Evolutionary conservation across 2,888 invertebrate genomes (phyloP).

Genomic region (Cephus sareptanus): DNA sequence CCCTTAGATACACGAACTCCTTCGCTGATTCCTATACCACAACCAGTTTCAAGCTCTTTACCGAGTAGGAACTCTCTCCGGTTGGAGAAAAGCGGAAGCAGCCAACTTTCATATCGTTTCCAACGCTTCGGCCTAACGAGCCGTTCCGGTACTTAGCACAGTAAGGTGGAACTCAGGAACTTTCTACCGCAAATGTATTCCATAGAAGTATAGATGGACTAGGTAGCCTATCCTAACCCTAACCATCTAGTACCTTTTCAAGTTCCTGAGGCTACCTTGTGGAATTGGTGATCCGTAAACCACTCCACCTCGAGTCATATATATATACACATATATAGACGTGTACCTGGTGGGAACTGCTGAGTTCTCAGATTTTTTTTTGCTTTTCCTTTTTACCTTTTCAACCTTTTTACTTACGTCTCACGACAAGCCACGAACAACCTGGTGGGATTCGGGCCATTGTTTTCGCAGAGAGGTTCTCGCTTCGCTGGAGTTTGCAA

Average conservation of each 20-base stretch:
- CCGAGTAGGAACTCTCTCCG: background rate
- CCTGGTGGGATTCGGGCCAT: background rate
- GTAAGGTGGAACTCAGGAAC: background rate
- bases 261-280: background rate
- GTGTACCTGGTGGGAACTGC: background rate
- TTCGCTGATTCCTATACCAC: background rate
- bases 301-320: background rate
- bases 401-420: background rate
- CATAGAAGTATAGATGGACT: background rate
- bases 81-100: background rate
- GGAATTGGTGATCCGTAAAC: background rate
- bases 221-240: background rate
- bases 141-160: slow-evolving; percentile 36
- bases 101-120: slow-evolving; percentile 16
- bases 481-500: background rate
- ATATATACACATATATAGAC: background rate
- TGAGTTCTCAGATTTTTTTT: background rate
- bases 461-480: background rate
- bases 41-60: background rate
- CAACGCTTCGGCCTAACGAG: slow-evolving; percentile 36
- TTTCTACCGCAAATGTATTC: background rate
- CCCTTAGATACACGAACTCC: background rate
- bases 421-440: background rate
- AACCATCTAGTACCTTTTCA: background rate
- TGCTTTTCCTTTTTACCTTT: background rate